Evolutionary conservation across 1,140 invertebrate genomes (phyloP).

Genomic region (Ephestia elutella): DNA sequence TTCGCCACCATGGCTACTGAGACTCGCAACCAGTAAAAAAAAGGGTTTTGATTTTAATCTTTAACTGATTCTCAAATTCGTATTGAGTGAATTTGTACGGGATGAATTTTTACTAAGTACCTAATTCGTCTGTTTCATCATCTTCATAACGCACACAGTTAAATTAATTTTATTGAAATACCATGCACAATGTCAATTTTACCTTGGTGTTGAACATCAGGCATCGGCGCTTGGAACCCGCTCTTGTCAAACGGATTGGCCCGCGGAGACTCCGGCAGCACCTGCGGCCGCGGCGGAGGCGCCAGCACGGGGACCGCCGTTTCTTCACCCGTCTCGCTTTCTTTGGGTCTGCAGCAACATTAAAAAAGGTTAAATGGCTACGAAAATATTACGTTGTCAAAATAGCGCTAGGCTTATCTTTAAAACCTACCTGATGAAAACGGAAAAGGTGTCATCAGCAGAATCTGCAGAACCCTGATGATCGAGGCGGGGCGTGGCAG

Average conservation of each 20-base stretch:
- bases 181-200: too few species aligned
- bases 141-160: too few species aligned
- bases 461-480: slow-evolving; percentile 83
- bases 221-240: slow-evolving; percentile 56
- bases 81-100: too few species aligned
- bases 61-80: too few species aligned
- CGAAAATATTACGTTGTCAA: too few species aligned
- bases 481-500: slow-evolving; percentile 75
- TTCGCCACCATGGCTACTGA: too few species aligned
- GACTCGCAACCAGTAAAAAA: too few species aligned
- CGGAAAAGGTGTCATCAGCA: slow-evolving; percentile 84
- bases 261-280: slow-evolving; percentile 77
- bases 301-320: slow-evolving; percentile 79
- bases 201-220: slow-evolving; percentile 24
- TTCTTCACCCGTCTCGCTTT: slow-evolving; percentile 37
- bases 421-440: slow-evolving; percentile 82
- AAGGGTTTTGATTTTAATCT: too few species aligned
- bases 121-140: too few species aligned
- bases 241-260: slow-evolving; percentile 89
- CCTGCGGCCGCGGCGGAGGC: slow-evolving; percentile 80
- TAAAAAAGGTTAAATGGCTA: too few species aligned
- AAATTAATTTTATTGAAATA: too few species aligned
- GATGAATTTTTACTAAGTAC: too few species aligned
- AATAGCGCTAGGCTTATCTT: neutral
- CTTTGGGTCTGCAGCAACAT: slow-evolving; percentile 75